Conservation (phyloP, 2,888 invertebrate genomes). For the Eristalis intricaria region DNA sequence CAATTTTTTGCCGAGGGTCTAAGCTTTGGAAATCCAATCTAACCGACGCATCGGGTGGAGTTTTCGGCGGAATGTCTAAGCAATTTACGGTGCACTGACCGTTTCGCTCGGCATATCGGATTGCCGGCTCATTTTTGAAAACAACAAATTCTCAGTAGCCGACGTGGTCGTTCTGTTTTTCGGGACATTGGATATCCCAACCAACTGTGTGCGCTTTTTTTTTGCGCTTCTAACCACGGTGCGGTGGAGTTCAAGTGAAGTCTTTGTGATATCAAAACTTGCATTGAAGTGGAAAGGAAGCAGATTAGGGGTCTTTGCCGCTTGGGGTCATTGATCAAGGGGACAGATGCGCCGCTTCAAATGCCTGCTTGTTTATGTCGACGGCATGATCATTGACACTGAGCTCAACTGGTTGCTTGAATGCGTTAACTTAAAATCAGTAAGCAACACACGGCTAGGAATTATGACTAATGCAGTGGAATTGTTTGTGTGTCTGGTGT, state of each 20-base stretch:
- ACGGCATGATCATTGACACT: background rate
- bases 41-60: background rate
- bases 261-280: background rate
- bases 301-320: background rate
- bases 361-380: too few relatives aligned
- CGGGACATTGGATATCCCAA: background rate
- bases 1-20: background rate
- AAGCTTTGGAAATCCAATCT: background rate
- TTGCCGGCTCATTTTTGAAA: background rate
- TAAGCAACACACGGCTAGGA: too few relatives aligned
- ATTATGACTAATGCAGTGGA: too few relatives aligned
- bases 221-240: background rate
- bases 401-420: background rate
- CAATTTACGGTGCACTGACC: background rate
- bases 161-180: background rate
- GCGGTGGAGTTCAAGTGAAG: background rate
- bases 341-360: background rate
- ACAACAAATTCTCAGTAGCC: background rate
- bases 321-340: background rate
- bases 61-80: background rate
- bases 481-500: too few relatives aligned
- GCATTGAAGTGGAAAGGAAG: background rate
- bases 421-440: background rate
- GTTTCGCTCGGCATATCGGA: background rate
- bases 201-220: background rate